Evolutionary conservation across 1,140 invertebrate genomes (phyloP).

Genomic region (Bombus sibiricus): DNA sequence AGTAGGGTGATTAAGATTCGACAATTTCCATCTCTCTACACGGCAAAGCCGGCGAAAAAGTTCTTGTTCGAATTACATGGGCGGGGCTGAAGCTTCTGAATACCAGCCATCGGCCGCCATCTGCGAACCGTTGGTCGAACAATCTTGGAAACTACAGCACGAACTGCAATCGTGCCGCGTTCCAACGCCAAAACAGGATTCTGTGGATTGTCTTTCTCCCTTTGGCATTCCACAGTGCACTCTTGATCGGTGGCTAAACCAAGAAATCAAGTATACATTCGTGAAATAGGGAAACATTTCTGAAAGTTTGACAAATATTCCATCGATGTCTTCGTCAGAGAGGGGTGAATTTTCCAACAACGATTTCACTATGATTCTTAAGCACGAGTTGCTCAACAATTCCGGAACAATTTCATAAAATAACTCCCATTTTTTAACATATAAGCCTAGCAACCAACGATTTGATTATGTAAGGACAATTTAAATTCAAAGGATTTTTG

Average conservation of each 20-base stretch:
- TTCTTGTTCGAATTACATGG: slow-evolving; percentile 71
- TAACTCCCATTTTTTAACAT: no score
- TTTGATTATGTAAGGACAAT: no score
- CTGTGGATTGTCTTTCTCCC: slow-evolving; percentile 12
- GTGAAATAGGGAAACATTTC: neutral
- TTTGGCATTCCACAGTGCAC: slow-evolving; percentile 1
- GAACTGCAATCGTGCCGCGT: slow-evolving; percentile 11
- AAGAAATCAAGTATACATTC: neutral
- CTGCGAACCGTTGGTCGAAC: slow-evolving; percentile 59
- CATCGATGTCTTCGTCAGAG: no score
- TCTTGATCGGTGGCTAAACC: neutral
- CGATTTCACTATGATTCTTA: no score
- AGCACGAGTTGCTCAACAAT: no score
- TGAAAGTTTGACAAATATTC: neutral
- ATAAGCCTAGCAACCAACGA: no score
- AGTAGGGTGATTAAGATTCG: slow-evolving; percentile 5
- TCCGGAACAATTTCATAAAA: no score
- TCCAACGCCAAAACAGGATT: slow-evolving; percentile 22
- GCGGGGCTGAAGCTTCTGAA: slow-evolving; percentile 64
- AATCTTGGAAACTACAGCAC: slow-evolving; percentile 45
- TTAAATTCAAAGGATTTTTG: neutral
- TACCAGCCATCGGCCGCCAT: slow-evolving; percentile 64
- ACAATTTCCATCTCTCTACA: neutral
- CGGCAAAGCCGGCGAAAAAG: slow-evolving; percentile 34
- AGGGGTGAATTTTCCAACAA: neutral